A percentile compares a stretch with the other conserved stretches of the same genome.
These are phyloP conservation scores for Archocentrus centrarchus DNA, from an alignment of 2,113 vertebrate species.

Conservation along the genomic window DNA sequence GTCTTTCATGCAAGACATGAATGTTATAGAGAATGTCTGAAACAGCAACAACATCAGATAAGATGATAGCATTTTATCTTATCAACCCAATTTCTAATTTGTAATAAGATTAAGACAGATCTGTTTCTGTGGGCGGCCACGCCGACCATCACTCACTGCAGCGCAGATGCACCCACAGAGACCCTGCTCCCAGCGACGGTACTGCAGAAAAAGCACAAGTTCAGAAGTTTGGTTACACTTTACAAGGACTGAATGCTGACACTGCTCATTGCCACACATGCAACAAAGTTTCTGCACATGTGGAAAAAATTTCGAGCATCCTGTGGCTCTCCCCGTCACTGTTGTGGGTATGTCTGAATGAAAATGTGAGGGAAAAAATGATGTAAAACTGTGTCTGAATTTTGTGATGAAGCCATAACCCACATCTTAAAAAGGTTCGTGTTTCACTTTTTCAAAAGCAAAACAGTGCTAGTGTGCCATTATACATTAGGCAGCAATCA, in stretches of 20 bases:
- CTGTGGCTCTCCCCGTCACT: neutral
- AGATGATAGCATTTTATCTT: neutral
- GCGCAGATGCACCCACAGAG: neutral
- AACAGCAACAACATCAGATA: neutral
- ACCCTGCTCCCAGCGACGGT: neutral
- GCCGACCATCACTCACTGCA: neutral
- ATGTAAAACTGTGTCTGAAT: neutral
- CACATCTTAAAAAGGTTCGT: neutral
- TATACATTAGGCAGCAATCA: neutral
- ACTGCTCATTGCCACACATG: neutral
- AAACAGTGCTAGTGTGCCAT: neutral
- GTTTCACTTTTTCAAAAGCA: neutral
- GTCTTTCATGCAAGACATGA: neutral
- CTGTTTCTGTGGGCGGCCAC: neutral
- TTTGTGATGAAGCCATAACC: neutral
- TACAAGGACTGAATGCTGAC: neutral
- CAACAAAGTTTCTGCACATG: neutral
- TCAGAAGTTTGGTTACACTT: slow-evolving; percentile 2
- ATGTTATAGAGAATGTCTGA: accelerated
- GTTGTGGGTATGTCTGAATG: neutral
- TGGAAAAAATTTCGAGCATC: neutral
- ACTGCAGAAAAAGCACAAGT: neutral
- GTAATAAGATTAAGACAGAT: neutral
- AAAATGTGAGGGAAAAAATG: neutral
- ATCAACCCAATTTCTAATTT: neutral